Conservation (phyloP, 2,888 invertebrate genomes). For the Drosophila heteroneura region DNA sequence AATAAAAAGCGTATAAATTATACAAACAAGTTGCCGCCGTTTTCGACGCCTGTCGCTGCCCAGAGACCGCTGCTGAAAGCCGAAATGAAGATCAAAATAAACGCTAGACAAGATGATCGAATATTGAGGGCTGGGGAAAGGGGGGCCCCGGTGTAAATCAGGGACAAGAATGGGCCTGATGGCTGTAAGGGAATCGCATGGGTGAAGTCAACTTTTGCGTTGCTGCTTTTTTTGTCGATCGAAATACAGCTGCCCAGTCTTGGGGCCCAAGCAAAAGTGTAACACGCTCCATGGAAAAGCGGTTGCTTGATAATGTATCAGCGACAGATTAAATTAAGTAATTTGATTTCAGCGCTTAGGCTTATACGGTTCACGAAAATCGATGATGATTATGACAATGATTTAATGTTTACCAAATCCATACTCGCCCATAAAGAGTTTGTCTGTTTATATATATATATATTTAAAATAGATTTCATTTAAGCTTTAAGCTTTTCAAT, state of each 20-base stretch:
- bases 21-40: constrained; percentile 67
- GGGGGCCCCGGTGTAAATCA: neutral
- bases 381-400: constrained; percentile 55
- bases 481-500: neutral
- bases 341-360: constrained; percentile 61
- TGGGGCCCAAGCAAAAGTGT: neutral
- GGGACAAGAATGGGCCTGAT: neutral
- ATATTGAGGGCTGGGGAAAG: constrained; percentile 9
- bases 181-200: neutral
- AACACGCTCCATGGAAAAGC: neutral
- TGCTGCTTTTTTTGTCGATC: neutral
- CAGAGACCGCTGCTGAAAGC: constrained; percentile 33
- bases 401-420: constrained; percentile 43
- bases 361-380: constrained; percentile 18
- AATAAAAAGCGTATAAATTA: constrained; percentile 76
- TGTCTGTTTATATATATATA: neutral
- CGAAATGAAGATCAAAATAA: constrained; percentile 70
- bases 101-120: constrained; percentile 50
- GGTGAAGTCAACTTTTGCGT: constrained; percentile 39
- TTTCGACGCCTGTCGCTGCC: constrained; percentile 44
- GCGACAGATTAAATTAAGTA: constrained; percentile 69
- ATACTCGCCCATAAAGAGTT: neutral
- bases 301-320: constrained; percentile 48
- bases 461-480: neutral
- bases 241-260: constrained; percentile 27